Conservation (phyloP, 1,140 invertebrate species). For the Andricus grossulariae region DNA sequence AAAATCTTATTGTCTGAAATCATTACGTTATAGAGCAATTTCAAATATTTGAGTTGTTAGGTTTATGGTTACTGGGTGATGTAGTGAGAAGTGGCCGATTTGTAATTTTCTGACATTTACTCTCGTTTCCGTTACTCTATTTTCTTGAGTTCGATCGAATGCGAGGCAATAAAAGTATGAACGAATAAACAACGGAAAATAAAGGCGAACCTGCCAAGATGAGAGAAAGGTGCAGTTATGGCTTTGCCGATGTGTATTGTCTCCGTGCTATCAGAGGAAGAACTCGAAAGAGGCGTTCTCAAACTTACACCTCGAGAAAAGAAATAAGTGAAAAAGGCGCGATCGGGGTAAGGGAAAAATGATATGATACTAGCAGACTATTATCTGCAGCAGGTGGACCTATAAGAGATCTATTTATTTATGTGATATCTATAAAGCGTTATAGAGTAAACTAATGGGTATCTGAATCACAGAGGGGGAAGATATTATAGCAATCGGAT, state of each 20-base stretch:
- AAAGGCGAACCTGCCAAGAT: slow-evolving; percentile 54
- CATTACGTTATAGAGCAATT: slow-evolving; percentile 2
- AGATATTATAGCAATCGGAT: slow-evolving; percentile 14
- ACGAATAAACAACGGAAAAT: slow-evolving; percentile 52
- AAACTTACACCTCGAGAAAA: slow-evolving; percentile 43
- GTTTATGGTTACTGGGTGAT: neutral
- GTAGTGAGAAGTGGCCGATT: neutral
- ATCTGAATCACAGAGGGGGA: neutral
- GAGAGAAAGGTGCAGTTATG: slow-evolving; percentile 65
- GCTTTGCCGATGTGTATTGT: slow-evolving; percentile 41
- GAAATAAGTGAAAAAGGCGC: slow-evolving; percentile 59
- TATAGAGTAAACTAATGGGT: neutral
- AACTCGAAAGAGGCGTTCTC: slow-evolving; percentile 37
- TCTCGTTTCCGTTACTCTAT: slow-evolving; percentile 44
- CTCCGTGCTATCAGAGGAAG: slow-evolving; percentile 46
- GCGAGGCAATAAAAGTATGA: slow-evolving; percentile 24
- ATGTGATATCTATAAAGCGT: neutral
- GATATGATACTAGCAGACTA: slow-evolving; percentile 41
- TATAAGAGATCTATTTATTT: slow-evolving; percentile 21
- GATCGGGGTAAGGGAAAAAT: slow-evolving; percentile 41
- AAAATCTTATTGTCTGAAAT: neutral
- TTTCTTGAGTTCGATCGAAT: slow-evolving; percentile 50
- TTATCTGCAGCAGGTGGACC: slow-evolving; percentile 34
- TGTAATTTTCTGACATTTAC: slow-evolving; percentile 39
- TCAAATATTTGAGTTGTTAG: neutral